These are phyloP conservation scores for Volucella inanis DNA, from an alignment of 2,888 invertebrate genomes.

Conservation along the genomic window DNA sequence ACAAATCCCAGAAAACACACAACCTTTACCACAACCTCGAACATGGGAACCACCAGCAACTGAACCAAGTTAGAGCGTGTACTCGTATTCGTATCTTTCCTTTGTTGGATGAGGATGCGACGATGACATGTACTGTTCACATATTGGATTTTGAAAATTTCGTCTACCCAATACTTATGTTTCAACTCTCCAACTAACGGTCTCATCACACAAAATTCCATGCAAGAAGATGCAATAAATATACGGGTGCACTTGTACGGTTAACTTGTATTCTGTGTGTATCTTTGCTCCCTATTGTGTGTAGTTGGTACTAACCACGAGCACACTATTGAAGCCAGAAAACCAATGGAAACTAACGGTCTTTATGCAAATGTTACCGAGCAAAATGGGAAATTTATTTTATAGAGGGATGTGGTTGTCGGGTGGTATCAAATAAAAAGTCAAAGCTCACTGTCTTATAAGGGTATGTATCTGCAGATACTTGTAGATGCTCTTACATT, in stretches of 20 bases:
- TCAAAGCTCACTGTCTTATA: not conserved
- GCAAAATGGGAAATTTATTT: constrained; percentile 5
- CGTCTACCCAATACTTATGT: not conserved
- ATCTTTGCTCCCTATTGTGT: not conserved
- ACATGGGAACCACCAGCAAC: constrained; percentile 10
- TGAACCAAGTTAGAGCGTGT: constrained; percentile 11
- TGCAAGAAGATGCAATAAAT: constrained; percentile 33
- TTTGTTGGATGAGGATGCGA: constrained; percentile 37
- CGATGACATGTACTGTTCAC: constrained; percentile 32
- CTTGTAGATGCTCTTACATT: not conserved
- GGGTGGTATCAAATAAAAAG: not conserved
- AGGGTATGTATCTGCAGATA: no score
- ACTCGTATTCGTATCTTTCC: not conserved
- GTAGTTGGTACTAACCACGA: constrained; percentile 5
- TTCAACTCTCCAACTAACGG: not conserved
- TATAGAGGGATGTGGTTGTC: not conserved
- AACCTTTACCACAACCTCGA: not conserved
- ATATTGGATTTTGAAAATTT: constrained; percentile 53
- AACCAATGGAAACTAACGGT: constrained; percentile 18
- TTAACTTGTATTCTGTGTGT: constrained; percentile 16
- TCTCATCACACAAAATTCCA: not conserved
- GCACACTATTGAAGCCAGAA: not conserved
- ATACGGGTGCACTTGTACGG: not conserved
- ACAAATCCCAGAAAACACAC: not conserved
- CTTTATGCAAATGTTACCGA: constrained; percentile 19